Evolutionary conservation across 1,140 invertebrate species (phyloP), one percentile per base, ranked within the genome.

Genomic region (Drosophila repleta): DNA sequence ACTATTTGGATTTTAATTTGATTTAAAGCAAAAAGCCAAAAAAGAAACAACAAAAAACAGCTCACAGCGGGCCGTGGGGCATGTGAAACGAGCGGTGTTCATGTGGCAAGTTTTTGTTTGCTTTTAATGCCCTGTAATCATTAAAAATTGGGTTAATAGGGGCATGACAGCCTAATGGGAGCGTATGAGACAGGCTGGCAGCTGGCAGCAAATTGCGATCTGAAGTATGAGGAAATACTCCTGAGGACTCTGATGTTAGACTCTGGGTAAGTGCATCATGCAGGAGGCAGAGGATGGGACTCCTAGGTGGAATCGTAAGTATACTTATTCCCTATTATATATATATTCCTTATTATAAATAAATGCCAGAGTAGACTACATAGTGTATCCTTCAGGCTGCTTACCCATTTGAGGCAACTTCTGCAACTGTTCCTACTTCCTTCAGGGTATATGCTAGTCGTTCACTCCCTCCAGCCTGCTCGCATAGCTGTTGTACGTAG

Each of bases 1-100:
- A 71, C 76, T 20, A 60, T 56, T 35, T 56, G 35, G 76, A 64
- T 77, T 75, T 76, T 89, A 88, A 88, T 88, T 88, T 83, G 76
- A 88, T 87, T 76, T 87, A 64, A 73, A 65, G 71, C 52, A 63
- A 53, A 68, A 66, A n/a, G 6, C 24, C 24, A 26, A 5, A 26
- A 26, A 26, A 29, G n/a, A n/a, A n/a, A n/a, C n/a, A n/a, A n/a
- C n/a, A 29, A 29, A 29, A 29, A 41, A 11, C 1, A 35, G 10
- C 32, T 35, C 32, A 10, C 1, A 35, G 10, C 10, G 11, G 6
- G 32, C 32, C 3, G 32, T 35, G 32, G 10, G 32, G 58, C 32
- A 20, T 41, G 37, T 32, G 7, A 13, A 17, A n/a, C 32, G 37
- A 29, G 17, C 15, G n/a, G 43, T 48, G 46, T 48, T 41, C 26